Percentiles rank a stretch among this genome's conserved stretches.
These are phyloP conservation scores for Neopelma chrysocephalum DNA, from an alignment of 2,797 vertebrate species.

Conservation along the genomic window DNA sequence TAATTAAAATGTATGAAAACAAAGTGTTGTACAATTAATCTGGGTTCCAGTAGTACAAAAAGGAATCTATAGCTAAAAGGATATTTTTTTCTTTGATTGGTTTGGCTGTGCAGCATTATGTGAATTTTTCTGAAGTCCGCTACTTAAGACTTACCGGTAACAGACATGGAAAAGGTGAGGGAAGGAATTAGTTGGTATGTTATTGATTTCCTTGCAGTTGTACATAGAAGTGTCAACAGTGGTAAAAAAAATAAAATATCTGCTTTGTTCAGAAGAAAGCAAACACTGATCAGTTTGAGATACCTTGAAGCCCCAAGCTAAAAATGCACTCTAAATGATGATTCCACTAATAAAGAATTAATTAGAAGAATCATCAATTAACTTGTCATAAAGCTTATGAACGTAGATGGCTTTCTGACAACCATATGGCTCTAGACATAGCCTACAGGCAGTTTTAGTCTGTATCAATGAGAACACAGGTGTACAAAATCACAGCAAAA, in stretches of 20 bases:
- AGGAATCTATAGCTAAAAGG: conserved; percentile 34
- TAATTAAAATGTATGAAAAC: conserved; percentile 15
- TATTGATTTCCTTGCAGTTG: conserved; percentile 24
- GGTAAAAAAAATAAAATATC: conserved; percentile 39
- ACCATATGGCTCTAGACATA: neutral
- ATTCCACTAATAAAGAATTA: conserved; percentile 32
- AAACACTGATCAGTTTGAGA: neutral
- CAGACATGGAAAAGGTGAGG: conserved; percentile 4
- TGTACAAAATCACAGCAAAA: conserved; percentile 13
- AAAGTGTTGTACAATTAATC: conserved; percentile 45
- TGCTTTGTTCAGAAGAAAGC: conserved; percentile 18
- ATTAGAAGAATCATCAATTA: conserved; percentile 44
- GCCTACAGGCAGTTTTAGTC: conserved; percentile 45
- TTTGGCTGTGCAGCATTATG: conserved; percentile 48
- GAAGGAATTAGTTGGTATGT: conserved; percentile 4
- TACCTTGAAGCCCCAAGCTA: conserved; percentile 6
- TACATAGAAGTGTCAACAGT: conserved; percentile 32
- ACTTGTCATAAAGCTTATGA: conserved; percentile 27
- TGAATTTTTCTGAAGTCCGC: conserved; percentile 51
- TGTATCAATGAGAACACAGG: conserved; percentile 34
- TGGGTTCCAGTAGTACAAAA: conserved; percentile 59
- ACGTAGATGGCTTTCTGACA: neutral
- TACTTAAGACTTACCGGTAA: conserved; percentile 33
- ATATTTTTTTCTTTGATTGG: conserved; percentile 6
- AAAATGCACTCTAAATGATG: conserved; percentile 36